Evolutionary conservation across 2,888 invertebrate genomes (phyloP).

Genomic region (Synergus itoensis): DNA sequence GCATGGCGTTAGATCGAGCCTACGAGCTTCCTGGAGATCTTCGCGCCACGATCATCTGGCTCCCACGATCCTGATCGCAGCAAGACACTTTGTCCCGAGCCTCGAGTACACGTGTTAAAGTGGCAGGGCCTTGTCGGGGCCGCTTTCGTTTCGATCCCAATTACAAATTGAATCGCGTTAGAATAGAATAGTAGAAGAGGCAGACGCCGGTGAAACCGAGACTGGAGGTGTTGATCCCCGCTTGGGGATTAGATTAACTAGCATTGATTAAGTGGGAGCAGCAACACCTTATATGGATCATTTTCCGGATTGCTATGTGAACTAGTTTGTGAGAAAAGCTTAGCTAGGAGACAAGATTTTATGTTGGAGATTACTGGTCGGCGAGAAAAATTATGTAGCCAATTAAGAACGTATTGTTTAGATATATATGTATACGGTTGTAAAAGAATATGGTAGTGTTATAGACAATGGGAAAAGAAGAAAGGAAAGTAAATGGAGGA

Average conservation of each 20-base stretch:
- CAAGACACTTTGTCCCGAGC: conserved; percentile 35
- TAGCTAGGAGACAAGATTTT: neutral
- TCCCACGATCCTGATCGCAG: conserved; percentile 42
- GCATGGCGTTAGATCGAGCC: conserved; percentile 55
- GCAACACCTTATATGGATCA: conserved; percentile 27
- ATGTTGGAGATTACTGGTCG: neutral
- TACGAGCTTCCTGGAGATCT: conserved; percentile 37
- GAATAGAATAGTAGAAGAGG: neutral
- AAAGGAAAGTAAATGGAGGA: neutral
- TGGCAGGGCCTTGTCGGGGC: conserved; percentile 16
- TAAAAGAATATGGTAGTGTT: neutral
- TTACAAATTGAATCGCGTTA: conserved; percentile 28
- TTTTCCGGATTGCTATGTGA: conserved; percentile 8
- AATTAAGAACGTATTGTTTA: conserved; percentile 8
- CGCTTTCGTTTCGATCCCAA: conserved; percentile 29
- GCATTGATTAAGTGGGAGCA: conserved; percentile 12
- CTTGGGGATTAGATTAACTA: neutral
- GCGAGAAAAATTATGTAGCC: neutral
- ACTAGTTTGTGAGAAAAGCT: conserved; percentile 13
- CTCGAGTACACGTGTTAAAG: conserved; percentile 24
- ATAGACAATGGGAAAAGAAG: neutral
- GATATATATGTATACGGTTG: neutral
- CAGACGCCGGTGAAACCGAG: conserved; percentile 14
- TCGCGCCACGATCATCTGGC: conserved; percentile 38
- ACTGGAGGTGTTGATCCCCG: conserved; percentile 28